These are phyloP conservation scores for Corapipo altera DNA, from an alignment of 2,113 vertebrate species.

Conservation along the genomic window DNA sequence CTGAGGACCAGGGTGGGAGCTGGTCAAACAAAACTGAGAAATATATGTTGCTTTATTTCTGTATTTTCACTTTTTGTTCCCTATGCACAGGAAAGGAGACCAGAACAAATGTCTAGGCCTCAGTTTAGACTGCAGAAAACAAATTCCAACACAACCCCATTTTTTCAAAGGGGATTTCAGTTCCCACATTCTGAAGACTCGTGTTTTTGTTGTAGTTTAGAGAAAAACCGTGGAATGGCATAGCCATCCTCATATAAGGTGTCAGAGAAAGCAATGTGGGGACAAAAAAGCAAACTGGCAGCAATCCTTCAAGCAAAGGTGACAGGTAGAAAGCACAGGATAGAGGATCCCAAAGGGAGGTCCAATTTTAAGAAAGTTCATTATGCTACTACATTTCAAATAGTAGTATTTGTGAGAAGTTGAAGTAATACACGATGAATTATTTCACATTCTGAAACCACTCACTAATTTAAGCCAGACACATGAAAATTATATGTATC, in stretches of 20 bases:
- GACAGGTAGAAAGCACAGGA: not conserved
- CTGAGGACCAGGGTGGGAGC: not conserved
- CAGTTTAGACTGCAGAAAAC: not conserved
- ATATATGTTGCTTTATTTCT: not conserved
- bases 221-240: not conserved
- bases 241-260: not conserved
- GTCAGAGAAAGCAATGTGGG: not conserved
- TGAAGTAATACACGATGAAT: not conserved
- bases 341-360: not conserved
- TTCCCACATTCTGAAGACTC: rapidly evolving
- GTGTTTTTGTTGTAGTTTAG: not conserved
- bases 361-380: not conserved
- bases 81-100: not conserved
- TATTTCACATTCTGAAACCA: not conserved
- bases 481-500: not conserved
- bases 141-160: not conserved
- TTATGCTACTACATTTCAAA: not conserved
- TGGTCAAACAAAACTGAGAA: not conserved
- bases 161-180: not conserved
- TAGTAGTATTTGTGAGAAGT: not conserved
- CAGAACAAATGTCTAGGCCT: not conserved
- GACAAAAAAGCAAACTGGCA: not conserved
- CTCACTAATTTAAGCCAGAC: conserved; percentile 15
- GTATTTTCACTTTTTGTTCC: not conserved
- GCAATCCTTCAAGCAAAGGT: not conserved